A percentile compares a stretch with the other conserved stretches of the same genome.
Evolutionary conservation across 2,888 invertebrate species (phyloP).

Genomic region (Polia nebulosa): DNA sequence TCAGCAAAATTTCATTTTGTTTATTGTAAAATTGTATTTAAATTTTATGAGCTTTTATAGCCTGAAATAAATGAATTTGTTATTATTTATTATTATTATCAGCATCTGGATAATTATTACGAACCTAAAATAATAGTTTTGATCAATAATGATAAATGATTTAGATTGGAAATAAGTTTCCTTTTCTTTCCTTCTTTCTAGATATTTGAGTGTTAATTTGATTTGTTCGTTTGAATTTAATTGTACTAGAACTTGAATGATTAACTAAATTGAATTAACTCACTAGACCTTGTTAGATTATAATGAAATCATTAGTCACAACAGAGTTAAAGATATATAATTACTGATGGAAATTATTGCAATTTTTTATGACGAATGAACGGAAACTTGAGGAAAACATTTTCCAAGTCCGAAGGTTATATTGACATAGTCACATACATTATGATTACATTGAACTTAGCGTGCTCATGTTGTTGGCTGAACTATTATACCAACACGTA

Average conservation of each 20-base stretch:
- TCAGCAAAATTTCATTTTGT: no score
- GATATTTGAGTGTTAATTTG: neutral
- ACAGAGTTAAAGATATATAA: constrained; percentile 32
- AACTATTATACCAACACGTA: constrained; percentile 24
- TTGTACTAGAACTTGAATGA: constrained; percentile 1
- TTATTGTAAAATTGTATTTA: no score
- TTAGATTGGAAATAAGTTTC: no score
- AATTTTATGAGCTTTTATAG: no score
- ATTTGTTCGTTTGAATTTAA: neutral
- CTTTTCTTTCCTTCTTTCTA: no score
- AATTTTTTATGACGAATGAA: constrained; percentile 45
- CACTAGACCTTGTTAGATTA: constrained; percentile 21
- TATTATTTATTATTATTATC: no score
- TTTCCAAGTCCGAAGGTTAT: constrained; percentile 66
- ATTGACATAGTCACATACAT: constrained; percentile 53
- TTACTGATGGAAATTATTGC: constrained; percentile 60
- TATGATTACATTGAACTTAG: constrained; percentile 66
- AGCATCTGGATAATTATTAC: no score
- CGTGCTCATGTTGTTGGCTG: constrained; percentile 32
- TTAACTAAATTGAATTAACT: constrained; percentile 19
- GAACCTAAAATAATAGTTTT: no score
- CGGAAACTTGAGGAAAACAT: constrained; percentile 68
- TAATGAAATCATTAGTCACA: constrained; percentile 47
- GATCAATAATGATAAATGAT: no score
- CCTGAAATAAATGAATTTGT: no score